Evolutionary conservation across 1,140 invertebrate genomes (phyloP).

Genomic region (Panulirus ornatus): DNA sequence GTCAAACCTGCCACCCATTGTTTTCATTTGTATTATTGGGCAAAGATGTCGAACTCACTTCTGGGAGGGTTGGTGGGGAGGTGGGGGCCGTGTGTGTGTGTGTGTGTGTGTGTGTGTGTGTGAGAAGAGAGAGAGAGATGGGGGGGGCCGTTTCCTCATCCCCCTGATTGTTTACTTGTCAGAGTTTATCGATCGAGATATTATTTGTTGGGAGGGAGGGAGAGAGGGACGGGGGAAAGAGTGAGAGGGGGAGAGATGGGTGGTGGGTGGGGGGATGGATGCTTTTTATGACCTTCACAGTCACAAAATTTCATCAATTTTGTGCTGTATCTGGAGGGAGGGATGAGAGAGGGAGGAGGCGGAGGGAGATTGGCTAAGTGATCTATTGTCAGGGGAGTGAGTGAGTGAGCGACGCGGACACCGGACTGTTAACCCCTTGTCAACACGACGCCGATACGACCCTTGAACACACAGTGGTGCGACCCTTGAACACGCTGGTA

Average conservation of each 20-base stretch:
- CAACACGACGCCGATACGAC: too few species aligned
- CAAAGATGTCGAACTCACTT: constrained; percentile 18
- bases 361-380: background rate
- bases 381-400: constrained; percentile 12
- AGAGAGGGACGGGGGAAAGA: background rate
- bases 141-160: constrained; percentile 4
- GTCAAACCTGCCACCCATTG: background rate
- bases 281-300: background rate
- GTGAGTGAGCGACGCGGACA: too few species aligned
- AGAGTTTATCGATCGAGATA: constrained; percentile 6
- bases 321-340: background rate
- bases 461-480: too few species aligned
- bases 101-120: too few species aligned
- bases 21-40: constrained; percentile 7
- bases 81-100: too few species aligned
- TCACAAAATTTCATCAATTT: constrained; percentile 20
- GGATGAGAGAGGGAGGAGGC: too few species aligned
- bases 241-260: background rate
- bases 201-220: background rate
- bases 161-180: constrained; percentile 1
- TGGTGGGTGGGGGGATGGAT: too few species aligned
- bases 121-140: too few species aligned
- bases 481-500: too few species aligned
- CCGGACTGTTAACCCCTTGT: too few species aligned
- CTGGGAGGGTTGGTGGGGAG: too few species aligned